Evolutionary conservation across 2,888 invertebrate species (phyloP).

Genomic region (Acrocera orbiculus): DNA sequence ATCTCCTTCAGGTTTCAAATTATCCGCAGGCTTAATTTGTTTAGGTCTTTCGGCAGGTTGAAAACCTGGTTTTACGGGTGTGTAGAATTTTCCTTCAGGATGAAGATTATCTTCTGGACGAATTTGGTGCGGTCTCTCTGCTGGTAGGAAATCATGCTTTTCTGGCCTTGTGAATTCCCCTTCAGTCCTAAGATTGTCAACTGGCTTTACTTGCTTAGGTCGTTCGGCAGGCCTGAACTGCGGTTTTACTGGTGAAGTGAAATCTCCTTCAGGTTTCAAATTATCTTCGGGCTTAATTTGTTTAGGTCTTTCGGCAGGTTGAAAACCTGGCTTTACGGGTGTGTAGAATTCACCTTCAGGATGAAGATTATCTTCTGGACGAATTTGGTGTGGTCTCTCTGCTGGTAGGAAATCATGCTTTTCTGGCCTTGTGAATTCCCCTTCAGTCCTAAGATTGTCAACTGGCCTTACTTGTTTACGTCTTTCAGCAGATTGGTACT

Average conservation of each 20-base stretch:
- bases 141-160: conserved; percentile 29
- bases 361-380: conserved; percentile 35
- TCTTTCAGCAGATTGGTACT: conserved; percentile 30
- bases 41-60: conserved; percentile 38
- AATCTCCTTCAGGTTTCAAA: conserved; percentile 37
- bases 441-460: conserved; percentile 36
- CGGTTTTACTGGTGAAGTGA: conserved; percentile 26
- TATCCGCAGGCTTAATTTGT: conserved; percentile 38
- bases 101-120: conserved; percentile 34
- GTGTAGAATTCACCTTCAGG: conserved; percentile 38
- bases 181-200: conserved; percentile 36
- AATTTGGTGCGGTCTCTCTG: conserved; percentile 32
- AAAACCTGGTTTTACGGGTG: conserved; percentile 33
- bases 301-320: conserved; percentile 29
- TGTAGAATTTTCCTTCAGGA: conserved; percentile 37
- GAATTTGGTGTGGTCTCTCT: conserved; percentile 31
- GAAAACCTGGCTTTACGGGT: conserved; percentile 24
- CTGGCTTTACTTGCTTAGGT: conserved; percentile 30
- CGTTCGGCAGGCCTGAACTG: conserved; percentile 23
- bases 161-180: conserved; percentile 26
- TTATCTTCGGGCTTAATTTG: conserved; percentile 33
- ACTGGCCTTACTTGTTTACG: conserved; percentile 27
- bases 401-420: conserved; percentile 31
- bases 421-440: conserved; percentile 35
- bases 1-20: conserved; percentile 36